Percentiles rank a stretch among this genome's conserved stretches.
phyloP scores from a whole-genome alignment of 2,888 invertebrate species.

The Pseudoips prasinana region DNA sequence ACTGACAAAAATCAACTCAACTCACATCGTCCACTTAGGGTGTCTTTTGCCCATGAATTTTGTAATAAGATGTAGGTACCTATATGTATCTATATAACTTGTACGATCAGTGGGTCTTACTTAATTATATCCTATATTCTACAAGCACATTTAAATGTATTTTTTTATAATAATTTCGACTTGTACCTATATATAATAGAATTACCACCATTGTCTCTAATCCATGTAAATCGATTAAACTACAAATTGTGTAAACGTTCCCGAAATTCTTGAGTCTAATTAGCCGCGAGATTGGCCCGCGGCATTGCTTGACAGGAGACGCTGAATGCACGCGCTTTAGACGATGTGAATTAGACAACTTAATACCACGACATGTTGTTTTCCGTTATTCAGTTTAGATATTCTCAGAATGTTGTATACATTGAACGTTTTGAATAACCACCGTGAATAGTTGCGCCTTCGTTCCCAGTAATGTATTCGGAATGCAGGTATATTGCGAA shows the following conservation, averaged over 20 bases:
- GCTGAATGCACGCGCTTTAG: conserved; percentile 57
- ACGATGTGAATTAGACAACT: conserved; percentile 57
- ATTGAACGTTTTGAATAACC: conserved; percentile 21
- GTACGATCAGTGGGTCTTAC: no score
- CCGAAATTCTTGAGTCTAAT: conserved; percentile 59
- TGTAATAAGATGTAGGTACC: no score
- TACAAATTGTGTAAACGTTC: conserved; percentile 18
- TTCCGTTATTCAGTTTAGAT: conserved; percentile 7
- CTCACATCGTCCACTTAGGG: no score
- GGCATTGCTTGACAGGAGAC: conserved; percentile 64
- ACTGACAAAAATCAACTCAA: no score
- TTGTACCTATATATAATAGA: no score
- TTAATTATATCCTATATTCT: no score
- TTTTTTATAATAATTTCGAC: no score
- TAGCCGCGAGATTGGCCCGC: conserved; percentile 44
- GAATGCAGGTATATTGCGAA: not conserved
- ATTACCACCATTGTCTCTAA: no score
- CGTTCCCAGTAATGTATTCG: conserved; percentile 18
- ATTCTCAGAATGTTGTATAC: conserved; percentile 9
- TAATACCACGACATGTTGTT: conserved; percentile 34
- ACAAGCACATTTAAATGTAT: no score
- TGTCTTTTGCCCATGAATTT: no score
- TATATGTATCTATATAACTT: no score
- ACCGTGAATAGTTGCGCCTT: not conserved
- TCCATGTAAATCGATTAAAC: no score